Evolutionary conservation across 2,888 invertebrate genomes (phyloP).

Genomic region (Lepidocyrtinus sp.): DNA sequence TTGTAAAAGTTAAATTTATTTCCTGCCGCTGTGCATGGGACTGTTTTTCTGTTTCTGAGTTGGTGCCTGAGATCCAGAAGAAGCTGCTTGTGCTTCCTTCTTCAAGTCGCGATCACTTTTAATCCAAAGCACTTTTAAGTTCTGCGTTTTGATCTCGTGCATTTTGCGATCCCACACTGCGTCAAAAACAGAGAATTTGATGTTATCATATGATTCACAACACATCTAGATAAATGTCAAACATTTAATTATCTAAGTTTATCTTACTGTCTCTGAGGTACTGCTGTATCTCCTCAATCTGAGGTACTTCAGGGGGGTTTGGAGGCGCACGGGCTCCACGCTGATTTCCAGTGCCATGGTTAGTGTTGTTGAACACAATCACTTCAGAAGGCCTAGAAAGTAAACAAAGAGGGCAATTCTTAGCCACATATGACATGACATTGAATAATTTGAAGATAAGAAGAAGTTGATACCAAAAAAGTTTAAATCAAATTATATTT

Average conservation of each 20-base stretch:
- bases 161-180: conserved; percentile 57
- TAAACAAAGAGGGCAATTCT: background rate
- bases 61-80: conserved; percentile 46
- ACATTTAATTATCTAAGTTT: conserved; percentile 5
- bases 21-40: conserved; percentile 52
- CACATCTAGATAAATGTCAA: background rate
- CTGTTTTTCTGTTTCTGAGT: conserved; percentile 52
- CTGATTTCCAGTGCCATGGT: conserved; percentile 50
- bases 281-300: conserved; percentile 61
- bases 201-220: too few species aligned
- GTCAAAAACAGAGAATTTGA: background rate
- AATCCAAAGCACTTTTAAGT: conserved; percentile 56
- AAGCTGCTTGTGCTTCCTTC: conserved; percentile 22
- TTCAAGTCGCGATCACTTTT: conserved; percentile 48
- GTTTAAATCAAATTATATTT: background rate
- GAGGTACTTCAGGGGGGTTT: conserved; percentile 60
- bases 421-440: too few species aligned
- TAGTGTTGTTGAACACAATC: conserved; percentile 63
- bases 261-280: conserved; percentile 59
- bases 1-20: conserved; percentile 37
- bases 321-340: conserved; percentile 31
- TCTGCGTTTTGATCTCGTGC: conserved; percentile 61
- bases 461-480: background rate
- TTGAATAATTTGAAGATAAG: too few species aligned
- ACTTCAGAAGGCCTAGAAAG: conserved; percentile 59